Evolutionary conservation across 2,797 vertebrate genomes (phyloP).

Genomic region (Danio aesculapii): DNA sequence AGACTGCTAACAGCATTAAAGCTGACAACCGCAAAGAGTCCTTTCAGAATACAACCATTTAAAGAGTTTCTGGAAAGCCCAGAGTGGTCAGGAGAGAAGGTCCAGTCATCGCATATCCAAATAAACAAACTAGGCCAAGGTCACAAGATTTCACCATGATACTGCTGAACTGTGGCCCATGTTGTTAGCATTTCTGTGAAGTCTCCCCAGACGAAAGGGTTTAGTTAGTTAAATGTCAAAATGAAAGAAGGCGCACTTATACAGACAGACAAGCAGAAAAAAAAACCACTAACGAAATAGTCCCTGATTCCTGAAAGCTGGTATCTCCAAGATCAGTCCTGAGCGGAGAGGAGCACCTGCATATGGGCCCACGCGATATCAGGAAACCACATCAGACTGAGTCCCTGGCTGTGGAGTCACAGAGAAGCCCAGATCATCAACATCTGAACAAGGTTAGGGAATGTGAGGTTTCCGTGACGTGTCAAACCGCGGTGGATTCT

Average conservation of each 20-base stretch:
- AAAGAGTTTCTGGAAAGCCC: constrained; percentile 45
- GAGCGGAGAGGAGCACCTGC: constrained; percentile 61
- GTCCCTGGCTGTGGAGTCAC: constrained; percentile 45
- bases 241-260: constrained; percentile 2
- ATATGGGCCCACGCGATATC: constrained; percentile 62
- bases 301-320: constrained; percentile 45
- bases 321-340: constrained; percentile 54
- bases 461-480: constrained; percentile 41
- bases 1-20: constrained; percentile 61
- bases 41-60: constrained; percentile 35
- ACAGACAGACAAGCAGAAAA: constrained; percentile 2
- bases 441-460: constrained; percentile 49
- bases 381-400: constrained; percentile 55
- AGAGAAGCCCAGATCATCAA: constrained; percentile 48
- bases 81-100: constrained; percentile 27
- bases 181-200: constrained; percentile 16
- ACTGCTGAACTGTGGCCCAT: background rate
- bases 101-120: constrained; percentile 40
- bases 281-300: background rate
- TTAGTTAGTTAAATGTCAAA: constrained; percentile 17
- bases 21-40: constrained; percentile 43
- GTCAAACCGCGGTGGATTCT: background rate
- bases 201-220: constrained; percentile 1
- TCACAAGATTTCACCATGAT: constrained; percentile 42
- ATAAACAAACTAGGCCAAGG: constrained; percentile 38